Percentiles rank a stretch among this genome's conserved stretches.
phyloP scores from a whole-genome alignment of 2,888 invertebrate genomes.

The Lucinisca nassula region DNA sequence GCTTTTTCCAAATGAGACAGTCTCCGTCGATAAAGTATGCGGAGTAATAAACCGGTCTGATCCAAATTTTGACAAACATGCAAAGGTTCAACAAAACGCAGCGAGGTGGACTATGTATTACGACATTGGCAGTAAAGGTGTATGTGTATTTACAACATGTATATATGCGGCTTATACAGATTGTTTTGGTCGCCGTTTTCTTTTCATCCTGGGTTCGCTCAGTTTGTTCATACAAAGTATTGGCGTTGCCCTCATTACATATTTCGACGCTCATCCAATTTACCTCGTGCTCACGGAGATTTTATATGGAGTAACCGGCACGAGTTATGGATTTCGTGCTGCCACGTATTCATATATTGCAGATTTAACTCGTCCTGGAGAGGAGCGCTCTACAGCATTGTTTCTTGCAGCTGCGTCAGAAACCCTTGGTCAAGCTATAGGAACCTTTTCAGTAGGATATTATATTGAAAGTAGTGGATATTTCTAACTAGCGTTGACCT shows the following conservation, averaged over 20 bases:
- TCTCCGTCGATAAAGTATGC: background rate
- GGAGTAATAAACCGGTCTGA: slow-evolving; percentile 25
- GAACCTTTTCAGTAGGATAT: slow-evolving; percentile 27
- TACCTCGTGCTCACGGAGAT: slow-evolving; percentile 19
- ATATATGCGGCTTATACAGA: slow-evolving; percentile 47
- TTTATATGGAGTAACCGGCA: slow-evolving; percentile 45
- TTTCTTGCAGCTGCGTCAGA: slow-evolving; percentile 3
- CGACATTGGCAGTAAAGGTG: slow-evolving; percentile 14
- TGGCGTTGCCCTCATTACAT: slow-evolving; percentile 9
- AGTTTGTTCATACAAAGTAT: slow-evolving; percentile 21
- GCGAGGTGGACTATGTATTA: slow-evolving; percentile 55
- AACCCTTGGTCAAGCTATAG: slow-evolving; percentile 6
- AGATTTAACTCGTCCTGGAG: slow-evolving; percentile 34
- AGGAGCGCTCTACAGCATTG: slow-evolving; percentile 29
- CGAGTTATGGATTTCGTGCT: slow-evolving; percentile 21
- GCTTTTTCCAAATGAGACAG: background rate
- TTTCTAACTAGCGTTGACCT: slow-evolving; percentile 28
- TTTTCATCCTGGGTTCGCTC: slow-evolving; percentile 34
- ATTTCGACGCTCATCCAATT: slow-evolving; percentile 33
- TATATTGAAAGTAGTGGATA: slow-evolving; percentile 31
- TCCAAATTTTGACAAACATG: slow-evolving; percentile 32
- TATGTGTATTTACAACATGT: slow-evolving; percentile 25
- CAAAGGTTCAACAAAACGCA: slow-evolving; percentile 41
- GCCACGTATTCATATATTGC: slow-evolving; percentile 37
- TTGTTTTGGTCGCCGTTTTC: slow-evolving; percentile 38